phyloP scores from a whole-genome alignment of 2,888 invertebrate species.

The Pinctada fucata region DNA sequence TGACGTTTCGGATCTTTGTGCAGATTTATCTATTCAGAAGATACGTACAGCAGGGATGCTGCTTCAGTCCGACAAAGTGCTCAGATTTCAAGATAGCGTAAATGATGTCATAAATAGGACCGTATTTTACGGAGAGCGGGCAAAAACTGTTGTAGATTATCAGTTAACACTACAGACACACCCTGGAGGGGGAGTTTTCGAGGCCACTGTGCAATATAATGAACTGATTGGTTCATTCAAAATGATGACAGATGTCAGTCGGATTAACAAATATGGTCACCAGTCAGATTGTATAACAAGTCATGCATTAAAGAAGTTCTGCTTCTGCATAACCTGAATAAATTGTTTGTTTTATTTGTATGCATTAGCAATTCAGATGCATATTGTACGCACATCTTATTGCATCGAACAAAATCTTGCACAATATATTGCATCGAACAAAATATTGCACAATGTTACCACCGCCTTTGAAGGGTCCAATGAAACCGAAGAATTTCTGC shows the following conservation, averaged over 20 bases:
- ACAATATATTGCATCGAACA: no score
- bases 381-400: no score
- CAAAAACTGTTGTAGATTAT: constrained; percentile 29
- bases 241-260: constrained; percentile 36
- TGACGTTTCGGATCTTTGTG: constrained; percentile 17
- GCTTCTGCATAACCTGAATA: constrained; percentile 32
- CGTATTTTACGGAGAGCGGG: constrained; percentile 33
- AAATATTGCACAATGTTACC: no score
- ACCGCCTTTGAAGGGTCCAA: no score
- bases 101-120: constrained; percentile 38
- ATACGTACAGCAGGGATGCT: constrained; percentile 22
- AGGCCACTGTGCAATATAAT: constrained; percentile 37
- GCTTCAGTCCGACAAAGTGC: constrained; percentile 32
- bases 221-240: constrained; percentile 14
- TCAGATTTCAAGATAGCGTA: constrained; percentile 36
- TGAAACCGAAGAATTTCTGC: no score
- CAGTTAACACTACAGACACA: constrained; percentile 34
- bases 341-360: no score
- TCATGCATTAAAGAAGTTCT: constrained; percentile 32
- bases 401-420: no score
- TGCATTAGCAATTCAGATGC: no score
- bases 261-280: constrained; percentile 37
- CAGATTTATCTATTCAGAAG: constrained; percentile 4
- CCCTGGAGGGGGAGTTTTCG: constrained; percentile 36
- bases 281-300: constrained; percentile 33